Base-by-base conservation (phyloP, 2,888 invertebrate genomes). In the Amiota minor region DNA sequence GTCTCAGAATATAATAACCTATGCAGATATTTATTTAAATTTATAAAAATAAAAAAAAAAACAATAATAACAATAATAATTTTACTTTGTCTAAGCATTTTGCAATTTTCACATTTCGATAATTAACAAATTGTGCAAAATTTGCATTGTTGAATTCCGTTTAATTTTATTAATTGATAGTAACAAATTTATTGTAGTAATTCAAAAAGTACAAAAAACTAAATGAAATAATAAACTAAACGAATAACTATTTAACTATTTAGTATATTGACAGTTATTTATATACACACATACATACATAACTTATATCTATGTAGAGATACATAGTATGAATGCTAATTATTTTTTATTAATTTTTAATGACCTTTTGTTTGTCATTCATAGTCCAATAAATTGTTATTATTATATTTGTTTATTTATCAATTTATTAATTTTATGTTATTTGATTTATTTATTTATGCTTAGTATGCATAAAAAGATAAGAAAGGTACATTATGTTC, bases 81-180 rank as follows among this genome's bases (percentile, higher is more conserved):
- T 55, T 53, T 53, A 8, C 55, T 8, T 16, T 16, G 55, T 73
- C 70, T 70, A 45, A 49, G 6, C 59, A 67, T 74, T 53, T 72
- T 72, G 74, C 75, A 75, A 77, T 83, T 85, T 77, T 82, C 82
- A 74, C 84, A 81, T 83, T 83, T 83, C 82, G 85, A 83, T 83
- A 81, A 86, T 53, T 53, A 53, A 53, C 12, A 53, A 53, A n/a
- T 53, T 53, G 53, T 53, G 53, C 53, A 53, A 9, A 53, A 53
- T 53, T 53, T 53, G 12, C 53, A n/a, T n/a, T 53, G 53, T n/a
- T 73, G 73, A 61, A 73, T 47, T 62, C 50, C 16, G 46, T 18
- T 59, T 56, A 74, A 59, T 55, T 71, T 53, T 23, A 73, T 71
- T 61, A 47, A 64, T 78, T 49, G 79, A 76, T 80, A 80, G 72